Evolutionary conservation across 1,140 invertebrate species (phyloP).

Genomic region (Drosophila prosaltans): DNA sequence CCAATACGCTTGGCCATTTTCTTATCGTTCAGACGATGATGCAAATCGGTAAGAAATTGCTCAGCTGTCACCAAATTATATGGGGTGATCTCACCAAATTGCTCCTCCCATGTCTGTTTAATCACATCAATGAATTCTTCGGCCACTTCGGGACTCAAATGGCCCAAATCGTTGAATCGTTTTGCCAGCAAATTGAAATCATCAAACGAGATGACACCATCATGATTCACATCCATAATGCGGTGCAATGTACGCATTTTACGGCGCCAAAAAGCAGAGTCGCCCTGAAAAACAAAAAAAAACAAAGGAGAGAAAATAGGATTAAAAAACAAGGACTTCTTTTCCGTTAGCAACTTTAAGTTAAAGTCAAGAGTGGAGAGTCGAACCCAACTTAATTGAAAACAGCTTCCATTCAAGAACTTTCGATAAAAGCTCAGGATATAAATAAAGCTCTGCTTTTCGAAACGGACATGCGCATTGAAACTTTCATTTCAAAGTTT

Average conservation of each 20-base stretch:
- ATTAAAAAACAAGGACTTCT: neutral
- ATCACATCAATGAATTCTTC: constrained; percentile 88
- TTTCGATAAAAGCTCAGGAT: neutral
- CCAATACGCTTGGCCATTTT: constrained; percentile 89
- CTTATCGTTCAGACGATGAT: constrained; percentile 90
- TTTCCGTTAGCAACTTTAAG: too few relatives aligned
- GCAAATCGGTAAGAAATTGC: constrained; percentile 91
- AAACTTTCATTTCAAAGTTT: too few relatives aligned
- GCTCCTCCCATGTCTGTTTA: constrained; percentile 90
- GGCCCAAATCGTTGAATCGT: constrained; percentile 89
- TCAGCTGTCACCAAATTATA: constrained; percentile 92
- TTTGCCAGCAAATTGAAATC: constrained; percentile 90
- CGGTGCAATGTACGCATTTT: constrained; percentile 94
- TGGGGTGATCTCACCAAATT: constrained; percentile 91
- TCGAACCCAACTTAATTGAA: too few relatives aligned
- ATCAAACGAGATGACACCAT: constrained; percentile 92
- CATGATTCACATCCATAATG: constrained; percentile 92
- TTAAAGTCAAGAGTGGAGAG: too few relatives aligned
- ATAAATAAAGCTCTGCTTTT: too few relatives aligned
- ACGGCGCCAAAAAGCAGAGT: constrained; percentile 93
- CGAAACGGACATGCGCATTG: too few relatives aligned
- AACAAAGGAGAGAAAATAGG: neutral
- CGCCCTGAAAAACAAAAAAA: constrained; percentile 84
- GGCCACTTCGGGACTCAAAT: constrained; percentile 86
- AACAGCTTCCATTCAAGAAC: too few relatives aligned